Evolutionary conservation across 1,140 invertebrate species (phyloP).

Genomic region (Schlechtendalia chinensis): DNA sequence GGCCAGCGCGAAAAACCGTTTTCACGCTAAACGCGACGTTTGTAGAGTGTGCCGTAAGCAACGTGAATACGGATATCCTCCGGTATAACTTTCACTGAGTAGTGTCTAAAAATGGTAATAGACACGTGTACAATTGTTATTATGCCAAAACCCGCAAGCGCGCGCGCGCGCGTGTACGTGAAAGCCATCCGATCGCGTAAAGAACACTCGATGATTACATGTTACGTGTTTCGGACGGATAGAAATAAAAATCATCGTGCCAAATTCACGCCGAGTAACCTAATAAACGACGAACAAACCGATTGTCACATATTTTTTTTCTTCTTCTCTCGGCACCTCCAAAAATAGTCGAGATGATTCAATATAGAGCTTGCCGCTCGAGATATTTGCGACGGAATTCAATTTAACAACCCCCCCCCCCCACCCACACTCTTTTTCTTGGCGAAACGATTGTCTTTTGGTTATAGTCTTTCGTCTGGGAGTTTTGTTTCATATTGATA

Average conservation of each 20-base stretch:
- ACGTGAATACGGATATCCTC: not conserved
- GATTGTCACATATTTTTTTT: conserved; percentile 39
- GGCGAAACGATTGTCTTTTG: no score
- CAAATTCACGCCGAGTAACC: conserved; percentile 45
- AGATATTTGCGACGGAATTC: conserved; percentile 31
- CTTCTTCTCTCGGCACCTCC: conserved; percentile 28
- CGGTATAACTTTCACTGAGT: conserved; percentile 22
- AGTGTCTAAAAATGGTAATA: conserved; percentile 40
- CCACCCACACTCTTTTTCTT: not conserved
- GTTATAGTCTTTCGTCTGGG: no score
- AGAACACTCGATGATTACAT: conserved; percentile 39
- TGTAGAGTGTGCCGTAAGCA: no score
- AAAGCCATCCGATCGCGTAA: conserved; percentile 42
- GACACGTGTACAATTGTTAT: conserved; percentile 44
- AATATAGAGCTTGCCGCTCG: not conserved
- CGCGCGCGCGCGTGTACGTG: not conserved
- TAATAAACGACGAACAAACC: conserved; percentile 43
- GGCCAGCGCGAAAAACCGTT: no score
- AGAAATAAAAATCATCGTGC: conserved; percentile 41
- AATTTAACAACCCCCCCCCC: no score
- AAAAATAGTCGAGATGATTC: conserved; percentile 44
- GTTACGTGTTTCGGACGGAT: conserved; percentile 32
- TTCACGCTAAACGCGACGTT: no score
- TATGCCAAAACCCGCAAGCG: conserved; percentile 25
- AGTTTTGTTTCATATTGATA: no score